Evolutionary conservation across 1,140 invertebrate species (phyloP).

Genomic region (Drosophila watanabei): DNA sequence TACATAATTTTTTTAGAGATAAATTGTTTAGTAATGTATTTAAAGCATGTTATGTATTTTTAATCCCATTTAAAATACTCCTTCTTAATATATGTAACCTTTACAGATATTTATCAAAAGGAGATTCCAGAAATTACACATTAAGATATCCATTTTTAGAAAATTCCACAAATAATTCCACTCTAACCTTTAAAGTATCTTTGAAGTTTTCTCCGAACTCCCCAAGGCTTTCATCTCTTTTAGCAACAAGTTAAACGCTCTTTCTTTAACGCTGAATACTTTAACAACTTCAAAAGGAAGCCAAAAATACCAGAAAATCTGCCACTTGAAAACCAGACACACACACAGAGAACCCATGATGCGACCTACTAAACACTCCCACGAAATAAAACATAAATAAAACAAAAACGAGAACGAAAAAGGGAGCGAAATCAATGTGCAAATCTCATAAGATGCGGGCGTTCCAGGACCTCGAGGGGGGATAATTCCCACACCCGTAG

Average conservation of each 20-base stretch:
- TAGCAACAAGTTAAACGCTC: slow-evolving; percentile 22
- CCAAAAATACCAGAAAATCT: slow-evolving; percentile 37
- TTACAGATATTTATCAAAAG: not conserved
- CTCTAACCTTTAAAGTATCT: not conserved
- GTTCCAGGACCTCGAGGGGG: slow-evolving; percentile 12
- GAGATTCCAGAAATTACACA: not conserved
- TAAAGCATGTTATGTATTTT: too few species aligned
- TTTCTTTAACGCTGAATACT: slow-evolving; percentile 10
- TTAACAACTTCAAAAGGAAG: slow-evolving; percentile 23
- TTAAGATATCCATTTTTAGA: not conserved
- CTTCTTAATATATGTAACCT: not conserved
- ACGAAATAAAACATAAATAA: slow-evolving; percentile 10
- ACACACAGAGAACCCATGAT: slow-evolving; percentile 8
- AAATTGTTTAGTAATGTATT: not conserved
- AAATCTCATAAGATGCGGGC: slow-evolving; percentile 51
- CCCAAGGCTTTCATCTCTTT: not conserved
- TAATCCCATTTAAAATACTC: not conserved
- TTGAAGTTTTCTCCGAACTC: not conserved
- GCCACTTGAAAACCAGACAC: slow-evolving; percentile 18
- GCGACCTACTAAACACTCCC: slow-evolving; percentile 37
- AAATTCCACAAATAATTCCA: not conserved
- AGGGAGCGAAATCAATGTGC: slow-evolving; percentile 52
- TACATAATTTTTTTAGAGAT: too few species aligned
- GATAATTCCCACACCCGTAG: slow-evolving; percentile 50
- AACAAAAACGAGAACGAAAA: slow-evolving; percentile 7